A percentile compares a stretch with the other conserved stretches of the same genome.
Evolutionary conservation across 2,888 invertebrate species (phyloP).

Genomic region (Dione juno): DNA sequence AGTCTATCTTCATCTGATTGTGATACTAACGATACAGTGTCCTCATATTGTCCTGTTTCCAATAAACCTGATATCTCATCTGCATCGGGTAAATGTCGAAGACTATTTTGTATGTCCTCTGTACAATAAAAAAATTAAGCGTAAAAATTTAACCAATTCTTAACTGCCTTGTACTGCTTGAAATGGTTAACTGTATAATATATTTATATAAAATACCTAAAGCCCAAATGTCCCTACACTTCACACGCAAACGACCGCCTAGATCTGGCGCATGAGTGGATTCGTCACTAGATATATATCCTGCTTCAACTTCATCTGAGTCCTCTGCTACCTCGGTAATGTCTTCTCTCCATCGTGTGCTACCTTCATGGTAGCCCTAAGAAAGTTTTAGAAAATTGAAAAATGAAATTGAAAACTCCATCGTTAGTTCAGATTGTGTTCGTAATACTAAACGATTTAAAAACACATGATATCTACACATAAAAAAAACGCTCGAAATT

Average conservation of each 20-base stretch:
- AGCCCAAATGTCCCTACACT: constrained; percentile 78
- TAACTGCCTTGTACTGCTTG: not conserved
- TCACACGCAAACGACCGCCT: constrained; percentile 69
- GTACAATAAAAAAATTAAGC: constrained; percentile 37
- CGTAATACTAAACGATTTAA: not conserved
- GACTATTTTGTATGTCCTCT: constrained; percentile 72
- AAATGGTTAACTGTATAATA: not conserved
- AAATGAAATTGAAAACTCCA: too few species aligned
- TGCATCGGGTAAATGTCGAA: constrained; percentile 73
- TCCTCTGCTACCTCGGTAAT: constrained; percentile 72
- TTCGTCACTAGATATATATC: constrained; percentile 83
- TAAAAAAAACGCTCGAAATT: not conserved
- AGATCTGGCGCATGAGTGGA: constrained; percentile 77
- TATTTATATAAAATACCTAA: constrained; percentile 57
- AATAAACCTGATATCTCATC: constrained; percentile 72
- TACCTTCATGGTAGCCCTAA: constrained; percentile 68
- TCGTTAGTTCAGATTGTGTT: too few species aligned
- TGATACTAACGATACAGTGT: constrained; percentile 64
- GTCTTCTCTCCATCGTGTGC: constrained; percentile 71
- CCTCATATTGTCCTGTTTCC: constrained; percentile 72
- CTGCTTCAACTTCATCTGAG: constrained; percentile 71
- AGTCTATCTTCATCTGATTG: constrained; percentile 62
- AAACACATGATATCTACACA: not conserved
- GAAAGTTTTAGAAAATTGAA: too few species aligned
- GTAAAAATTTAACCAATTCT: too few species aligned